phyloP scores from a whole-genome alignment of 2,888 invertebrate species.

The Amitus sp. region DNA sequence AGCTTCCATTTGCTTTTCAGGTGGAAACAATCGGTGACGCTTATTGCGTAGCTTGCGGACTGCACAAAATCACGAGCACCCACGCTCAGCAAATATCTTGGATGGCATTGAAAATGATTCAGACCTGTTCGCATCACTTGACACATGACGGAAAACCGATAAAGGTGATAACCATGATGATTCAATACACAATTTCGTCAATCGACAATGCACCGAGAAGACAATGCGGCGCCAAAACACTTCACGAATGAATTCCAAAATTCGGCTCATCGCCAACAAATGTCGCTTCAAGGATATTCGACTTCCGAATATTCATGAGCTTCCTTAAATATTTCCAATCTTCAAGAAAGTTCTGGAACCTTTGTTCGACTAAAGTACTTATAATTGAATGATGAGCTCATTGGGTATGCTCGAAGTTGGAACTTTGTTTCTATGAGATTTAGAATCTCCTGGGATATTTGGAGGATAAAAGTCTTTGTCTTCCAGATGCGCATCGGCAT shows the following conservation, averaged over 20 bases:
- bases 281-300: too few relatives aligned
- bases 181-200: constrained; percentile 3
- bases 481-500: constrained; percentile 93
- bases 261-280: not conserved
- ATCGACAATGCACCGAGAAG: too few relatives aligned
- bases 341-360: constrained; percentile 1
- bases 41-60: constrained; percentile 93
- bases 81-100: constrained; percentile 96
- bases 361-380: not conserved
- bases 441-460: too few relatives aligned
- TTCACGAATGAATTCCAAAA: not conserved
- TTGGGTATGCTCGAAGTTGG: not conserved
- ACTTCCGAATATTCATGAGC: not conserved
- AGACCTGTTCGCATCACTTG: constrained; percentile 85
- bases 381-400: not conserved
- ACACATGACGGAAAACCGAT: constrained; percentile 94
- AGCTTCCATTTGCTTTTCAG: too few relatives aligned
- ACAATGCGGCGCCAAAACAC: too few relatives aligned
- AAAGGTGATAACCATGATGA: constrained; percentile 70
- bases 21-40: constrained; percentile 97
- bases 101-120: constrained; percentile 96
- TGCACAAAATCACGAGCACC: constrained; percentile 85
- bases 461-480: too few relatives aligned
- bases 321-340: not conserved
- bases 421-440: too few relatives aligned